phyloP scores from a whole-genome alignment of 2,113 vertebrate species.

The Perca fluviatilis region DNA sequence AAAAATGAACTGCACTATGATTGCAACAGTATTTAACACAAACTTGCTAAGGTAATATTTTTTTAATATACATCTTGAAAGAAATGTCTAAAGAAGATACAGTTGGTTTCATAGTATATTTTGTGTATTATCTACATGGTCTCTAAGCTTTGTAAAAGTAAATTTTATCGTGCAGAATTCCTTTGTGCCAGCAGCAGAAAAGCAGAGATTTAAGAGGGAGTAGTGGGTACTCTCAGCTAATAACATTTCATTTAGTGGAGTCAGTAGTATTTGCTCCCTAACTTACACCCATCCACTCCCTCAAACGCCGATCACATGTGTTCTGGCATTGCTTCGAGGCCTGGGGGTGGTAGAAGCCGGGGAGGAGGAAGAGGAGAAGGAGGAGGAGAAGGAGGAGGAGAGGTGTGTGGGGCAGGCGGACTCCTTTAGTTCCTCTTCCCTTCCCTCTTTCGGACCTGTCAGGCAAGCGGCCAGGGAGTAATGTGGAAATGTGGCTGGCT shows the following conservation, averaged over 20 bases:
- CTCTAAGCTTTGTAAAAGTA: background rate
- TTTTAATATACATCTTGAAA: background rate
- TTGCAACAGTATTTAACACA: background rate
- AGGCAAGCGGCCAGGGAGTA: conserved; percentile 82
- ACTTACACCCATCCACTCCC: conserved; percentile 55
- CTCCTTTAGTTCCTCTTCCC: conserved; percentile 62
- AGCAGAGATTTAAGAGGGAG: conserved; percentile 3
- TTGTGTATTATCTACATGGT: background rate
- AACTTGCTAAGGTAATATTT: background rate
- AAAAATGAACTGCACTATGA: background rate
- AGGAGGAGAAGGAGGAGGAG: conserved; percentile 3
- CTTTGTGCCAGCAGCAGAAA: background rate
- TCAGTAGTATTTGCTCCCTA: conserved; percentile 47
- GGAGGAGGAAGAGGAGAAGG: conserved; percentile 36
- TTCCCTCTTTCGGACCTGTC: conserved; percentile 77
- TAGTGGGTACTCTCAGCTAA: conserved; percentile 40
- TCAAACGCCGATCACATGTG: conserved; percentile 58
- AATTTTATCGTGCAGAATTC: conserved; percentile 8
- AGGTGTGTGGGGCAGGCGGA: conserved; percentile 33
- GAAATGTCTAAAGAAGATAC: background rate
- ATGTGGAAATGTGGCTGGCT: conserved; percentile 82
- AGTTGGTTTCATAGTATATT: background rate
- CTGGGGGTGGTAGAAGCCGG: conserved; percentile 55
- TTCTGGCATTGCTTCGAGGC: conserved; percentile 79
- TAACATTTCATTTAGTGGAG: conserved; percentile 71